Percentiles rank a stretch among this genome's conserved stretches.
Evolutionary conservation across 2,888 invertebrate genomes (phyloP).

Genomic region (Sphaerophoria taeniata): DNA sequence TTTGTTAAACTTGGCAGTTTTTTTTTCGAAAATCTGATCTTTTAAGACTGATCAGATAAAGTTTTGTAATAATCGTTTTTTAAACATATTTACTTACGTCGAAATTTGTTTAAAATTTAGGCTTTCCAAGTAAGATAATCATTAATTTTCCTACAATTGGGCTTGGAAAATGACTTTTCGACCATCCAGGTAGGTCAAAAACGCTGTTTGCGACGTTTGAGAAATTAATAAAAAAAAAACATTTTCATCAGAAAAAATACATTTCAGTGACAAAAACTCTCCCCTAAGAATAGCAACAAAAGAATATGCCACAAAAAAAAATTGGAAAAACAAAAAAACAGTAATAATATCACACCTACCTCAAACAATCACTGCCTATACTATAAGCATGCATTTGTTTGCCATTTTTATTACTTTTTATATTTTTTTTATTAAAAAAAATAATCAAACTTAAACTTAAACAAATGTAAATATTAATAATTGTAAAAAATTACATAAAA

Average conservation of each 20-base stretch:
- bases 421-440: slow-evolving; percentile 33
- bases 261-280: neutral
- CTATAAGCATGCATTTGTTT: slow-evolving; percentile 66
- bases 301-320: slow-evolving; percentile 45
- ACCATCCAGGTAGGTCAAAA: slow-evolving; percentile 45
- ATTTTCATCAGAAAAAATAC: neutral
- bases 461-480: slow-evolving; percentile 70
- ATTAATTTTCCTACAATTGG: slow-evolving; percentile 48
- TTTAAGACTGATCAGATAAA: slow-evolving; percentile 26
- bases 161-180: slow-evolving; percentile 40
- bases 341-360: slow-evolving; percentile 28
- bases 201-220: slow-evolving; percentile 1
- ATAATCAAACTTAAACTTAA: slow-evolving; percentile 33
- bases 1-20: slow-evolving; percentile 28
- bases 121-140: slow-evolving; percentile 51
- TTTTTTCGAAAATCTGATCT: slow-evolving; percentile 19
- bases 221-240: neutral
- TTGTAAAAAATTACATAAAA: slow-evolving; percentile 71
- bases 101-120: slow-evolving; percentile 41
- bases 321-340: slow-evolving; percentile 10
- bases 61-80: neutral
- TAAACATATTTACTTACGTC: slow-evolving; percentile 3
- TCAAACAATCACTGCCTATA: slow-evolving; percentile 63
- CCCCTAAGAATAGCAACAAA: slow-evolving; percentile 22
- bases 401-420: slow-evolving; percentile 47